Evolutionary conservation across 1,140 invertebrate genomes (phyloP), one percentile per base, ranked within the genome.

Genomic region (Zaprionus lachaisei): DNA sequence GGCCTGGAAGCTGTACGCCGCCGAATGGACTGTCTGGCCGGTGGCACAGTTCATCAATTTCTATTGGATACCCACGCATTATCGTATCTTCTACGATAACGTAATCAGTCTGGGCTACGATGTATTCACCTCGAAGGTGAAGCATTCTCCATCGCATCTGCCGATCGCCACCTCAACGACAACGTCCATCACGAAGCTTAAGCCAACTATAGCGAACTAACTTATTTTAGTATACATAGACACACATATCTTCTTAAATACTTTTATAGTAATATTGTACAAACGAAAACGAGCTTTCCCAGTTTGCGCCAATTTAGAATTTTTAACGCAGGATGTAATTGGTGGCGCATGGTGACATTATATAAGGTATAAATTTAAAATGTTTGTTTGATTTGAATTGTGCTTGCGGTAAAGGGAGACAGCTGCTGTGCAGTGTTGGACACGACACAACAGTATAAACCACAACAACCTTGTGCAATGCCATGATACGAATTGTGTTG

Each of bases 121-220:
- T 93, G 93, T 97, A 51, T 98, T 98, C 91, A 98, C 97, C n/a
- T 98, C 97, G 26, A 95, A 97, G 93, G 96, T 99, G n/a, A 98
- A 97, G 93, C 95, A 97, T 54, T 77, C 79, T 7, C 71, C 82
- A 26, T 89, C 83, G 3, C 79, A 80, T 49, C 31, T 71, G 67
- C 72, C 62, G 1, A 24, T 57, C 2, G 38, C 38, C 14, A 41
- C 41, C 28, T 20, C 56, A 71, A 89, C 94, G 62, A 17, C 41
- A n/a, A 55, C 60, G 12, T 12, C 56, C 12, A 38, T 61, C 22
- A 84, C 80, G 51, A 78, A 75, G 58, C 47, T 81, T 5, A 65
- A 62, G 31, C 31, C 31, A 55, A 77, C 78, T 17, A 60, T 54
- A 65, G 38, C 60, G 26, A 60, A 57, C 17, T 72, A 61, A 57